Base-by-base conservation (phyloP, 2,888 invertebrate genomes). In the Heliconius charithonia region DNA sequence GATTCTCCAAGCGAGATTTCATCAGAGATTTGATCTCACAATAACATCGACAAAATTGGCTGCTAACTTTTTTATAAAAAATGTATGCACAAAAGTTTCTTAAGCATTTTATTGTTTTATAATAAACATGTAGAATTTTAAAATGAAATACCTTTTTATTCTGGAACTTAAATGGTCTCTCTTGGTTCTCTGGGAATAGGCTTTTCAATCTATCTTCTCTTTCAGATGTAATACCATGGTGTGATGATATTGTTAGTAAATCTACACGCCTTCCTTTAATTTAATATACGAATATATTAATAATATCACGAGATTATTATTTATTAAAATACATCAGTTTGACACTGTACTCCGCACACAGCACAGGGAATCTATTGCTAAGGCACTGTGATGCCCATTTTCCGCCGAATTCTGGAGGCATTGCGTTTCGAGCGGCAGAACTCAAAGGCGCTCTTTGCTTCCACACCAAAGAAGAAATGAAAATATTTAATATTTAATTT, bases 241-340 rank as follows among this genome's bases (percentile, higher is more conserved):
- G 96, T 0, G 98, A 98, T 16, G 97, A 96, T 84, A 98, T 97
- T 0, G 98, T 98, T 78, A 98, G 89, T 76, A 98, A 91, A 91
- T 98, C 98, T 75, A 98, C 95, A 79, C 97, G 95, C 83, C 97
- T 87, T 10, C 94, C 93, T 94, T 78, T 37, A 81, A 77, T 65
- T 59, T n/a, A 65, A n/a, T 59, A 59, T 59, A 59, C 4, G 10
- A n/a, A 59, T n/a, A 59, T 59, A 59, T 59, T n/a, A 59, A n/a
- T n/a, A 59, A 59, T 3, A n/a, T 10, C 4, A 10, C n/a, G 0
- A n/a, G 0, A 10, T 59, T 22, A n/a, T 56, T 29, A 29, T 29
- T 7, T 32, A 6, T 32, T 45, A 22, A 56, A 19, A 22, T 56
- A 56, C 9, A 19, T 56, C 22, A 56, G 56, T 3, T 56, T 9